A percentile compares a stretch with the other conserved stretches of the same genome.
phyloP scores from a whole-genome alignment of 2,888 invertebrate species.

The Lepas anatifera region DNA sequence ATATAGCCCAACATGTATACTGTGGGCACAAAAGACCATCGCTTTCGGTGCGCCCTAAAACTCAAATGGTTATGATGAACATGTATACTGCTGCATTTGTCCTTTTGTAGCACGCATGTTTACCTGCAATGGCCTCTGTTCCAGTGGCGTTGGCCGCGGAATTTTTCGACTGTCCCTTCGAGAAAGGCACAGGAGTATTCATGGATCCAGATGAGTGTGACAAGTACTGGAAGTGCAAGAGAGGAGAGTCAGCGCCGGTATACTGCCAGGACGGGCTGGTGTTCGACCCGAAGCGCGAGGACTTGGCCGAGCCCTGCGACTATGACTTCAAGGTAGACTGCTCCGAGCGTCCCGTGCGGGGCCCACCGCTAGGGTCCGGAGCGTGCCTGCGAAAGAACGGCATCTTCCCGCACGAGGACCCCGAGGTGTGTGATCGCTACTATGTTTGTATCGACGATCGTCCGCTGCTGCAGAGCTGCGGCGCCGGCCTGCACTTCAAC shows the following conservation, averaged over 20 bases:
- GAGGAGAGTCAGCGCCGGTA: slow-evolving; percentile 23
- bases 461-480: slow-evolving; percentile 17
- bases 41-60: too few relatives aligned
- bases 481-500: slow-evolving; percentile 22
- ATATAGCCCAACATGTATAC: too few relatives aligned
- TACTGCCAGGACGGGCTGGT: slow-evolving; percentile 27
- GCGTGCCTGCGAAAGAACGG: slow-evolving; percentile 67
- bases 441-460: slow-evolving; percentile 22
- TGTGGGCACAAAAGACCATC: too few relatives aligned
- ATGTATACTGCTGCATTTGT: too few relatives aligned
- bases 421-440: slow-evolving; percentile 54
- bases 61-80: too few relatives aligned
- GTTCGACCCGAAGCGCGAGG: slow-evolving; percentile 23
- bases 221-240: slow-evolving; percentile 27
- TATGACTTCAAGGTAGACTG: slow-evolving; percentile 25
- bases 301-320: slow-evolving; percentile 24
- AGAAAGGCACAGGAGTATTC: slow-evolving; percentile 24
- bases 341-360: slow-evolving; percentile 21
- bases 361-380: slow-evolving; percentile 24
- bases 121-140: too few relatives aligned
- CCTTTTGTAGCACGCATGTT: too few relatives aligned
- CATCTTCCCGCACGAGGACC: slow-evolving; percentile 71
- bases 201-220: slow-evolving; percentile 27
- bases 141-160: slow-evolving; percentile 17
- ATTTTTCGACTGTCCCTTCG: slow-evolving; percentile 22